Percentiles rank a stretch among this genome's conserved stretches.
phyloP scores from a whole-genome alignment of 2,888 invertebrate species.

The Tholera decimalis region DNA sequence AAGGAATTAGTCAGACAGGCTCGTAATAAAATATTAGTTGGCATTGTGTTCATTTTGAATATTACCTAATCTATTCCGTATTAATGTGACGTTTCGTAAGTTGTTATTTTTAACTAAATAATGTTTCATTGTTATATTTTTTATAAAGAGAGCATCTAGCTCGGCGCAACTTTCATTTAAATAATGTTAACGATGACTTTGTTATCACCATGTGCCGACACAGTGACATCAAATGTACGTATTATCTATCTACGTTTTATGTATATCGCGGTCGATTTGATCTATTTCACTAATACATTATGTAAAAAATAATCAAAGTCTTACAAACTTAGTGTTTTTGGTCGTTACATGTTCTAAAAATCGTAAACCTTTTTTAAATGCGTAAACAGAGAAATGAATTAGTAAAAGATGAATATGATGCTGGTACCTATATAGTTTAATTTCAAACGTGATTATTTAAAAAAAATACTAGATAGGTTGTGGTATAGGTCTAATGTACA shows the following conservation, averaged over 20 bases:
- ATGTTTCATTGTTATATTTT: not conserved
- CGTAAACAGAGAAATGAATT: not conserved
- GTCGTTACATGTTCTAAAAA: slow-evolving; percentile 2
- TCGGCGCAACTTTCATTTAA: not conserved
- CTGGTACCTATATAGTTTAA: too few relatives aligned
- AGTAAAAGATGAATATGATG: slow-evolving; percentile 4
- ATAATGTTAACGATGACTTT: slow-evolving; percentile 17
- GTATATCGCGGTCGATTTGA: not conserved
- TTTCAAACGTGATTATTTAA: not conserved
- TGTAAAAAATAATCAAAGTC: not conserved
- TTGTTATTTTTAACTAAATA: not conserved
- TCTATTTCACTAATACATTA: slow-evolving; percentile 6
- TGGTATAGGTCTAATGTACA: too few relatives aligned
- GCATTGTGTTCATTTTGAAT: slow-evolving; percentile 10
- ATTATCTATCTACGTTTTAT: slow-evolving; percentile 11
- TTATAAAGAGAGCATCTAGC: not conserved
- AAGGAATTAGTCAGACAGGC: slow-evolving; percentile 14
- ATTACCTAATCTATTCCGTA: not conserved
- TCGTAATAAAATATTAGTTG: slow-evolving; percentile 11
- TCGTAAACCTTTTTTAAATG: not conserved
- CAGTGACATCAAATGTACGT: slow-evolving; percentile 1
- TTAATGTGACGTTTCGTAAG: not conserved
- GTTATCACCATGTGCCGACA: slow-evolving; percentile 25
- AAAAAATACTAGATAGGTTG: not conserved
- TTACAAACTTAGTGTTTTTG: not conserved